Base-by-base conservation (phyloP, 1,140 invertebrate species). In the Globodera rostochiensis region DNA sequence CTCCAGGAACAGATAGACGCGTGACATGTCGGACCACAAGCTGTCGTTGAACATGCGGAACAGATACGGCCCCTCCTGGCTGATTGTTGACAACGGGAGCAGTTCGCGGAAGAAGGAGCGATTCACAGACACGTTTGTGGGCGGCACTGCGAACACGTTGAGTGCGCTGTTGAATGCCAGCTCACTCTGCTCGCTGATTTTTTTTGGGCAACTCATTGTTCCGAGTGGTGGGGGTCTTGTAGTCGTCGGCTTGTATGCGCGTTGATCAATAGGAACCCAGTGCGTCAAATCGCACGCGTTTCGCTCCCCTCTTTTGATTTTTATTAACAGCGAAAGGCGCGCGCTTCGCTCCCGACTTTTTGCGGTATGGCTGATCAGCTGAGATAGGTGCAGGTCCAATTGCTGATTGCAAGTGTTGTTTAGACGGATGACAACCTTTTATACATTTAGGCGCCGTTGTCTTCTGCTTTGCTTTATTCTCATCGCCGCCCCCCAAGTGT, bases 71-170 rank as follows among this genome's bases (percentile, higher is more conserved):
- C 36, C 57, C 19, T 85, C 76, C 13, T 47, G 64, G 36, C 67
- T 21, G 15, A 77, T 77, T 36, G 82, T 53, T 11, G 36, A 74
- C 13, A 84, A 64, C 15, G 82, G 83, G 4, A 83, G 74, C 36
- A 80, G 45, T 69, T 83, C 83, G 1, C 82, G 47, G 73, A 64
- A 80, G 25, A 60, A 53, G 4, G 82, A 79, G 45, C 67, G 49
- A 45, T 64, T 69, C 8, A 80, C 73, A 21, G 83, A 57, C 25
- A 83, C 82, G 79, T 83, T 85, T 1, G 82, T 83, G 9, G 83
- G 83, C 9, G 82, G 82, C 13, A 85, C 25, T 5, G 73, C 8
- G 50, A 83, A 83, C 50, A 83, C 25, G 45, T 84, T 85, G 11
- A 83, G 25, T 6, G 82, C 78, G 53, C 53, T 73, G 50, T 57